A percentile compares a stretch with the other conserved stretches of the same genome.
Evolutionary conservation across 1,140 invertebrate genomes (phyloP).

Genomic region (Pollicipes pollicipes): DNA sequence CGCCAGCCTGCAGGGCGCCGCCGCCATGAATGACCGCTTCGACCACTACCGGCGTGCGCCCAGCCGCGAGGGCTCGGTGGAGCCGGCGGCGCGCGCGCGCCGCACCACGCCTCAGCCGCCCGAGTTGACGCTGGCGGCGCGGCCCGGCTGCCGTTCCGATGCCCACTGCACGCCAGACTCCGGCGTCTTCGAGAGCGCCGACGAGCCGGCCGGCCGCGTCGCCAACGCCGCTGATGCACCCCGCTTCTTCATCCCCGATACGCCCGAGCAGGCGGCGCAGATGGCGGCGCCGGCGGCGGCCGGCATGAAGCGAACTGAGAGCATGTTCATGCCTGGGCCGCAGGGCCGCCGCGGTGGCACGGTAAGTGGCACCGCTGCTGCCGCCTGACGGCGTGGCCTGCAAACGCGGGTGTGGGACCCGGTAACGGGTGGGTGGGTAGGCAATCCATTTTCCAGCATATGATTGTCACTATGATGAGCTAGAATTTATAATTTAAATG

Average conservation of each 20-base stretch:
- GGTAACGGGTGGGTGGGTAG: too few species aligned
- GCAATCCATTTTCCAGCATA: too few species aligned
- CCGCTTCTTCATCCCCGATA: constrained; percentile 10
- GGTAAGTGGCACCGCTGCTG: neutral
- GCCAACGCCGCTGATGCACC: constrained; percentile 13
- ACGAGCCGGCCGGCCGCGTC: constrained; percentile 14
- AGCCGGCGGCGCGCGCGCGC: constrained; percentile 30
- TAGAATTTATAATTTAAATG: too few species aligned
- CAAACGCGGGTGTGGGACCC: too few species aligned
- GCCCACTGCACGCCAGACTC: constrained; percentile 30
- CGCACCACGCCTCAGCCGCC: constrained; percentile 18
- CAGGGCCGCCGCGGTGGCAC: constrained; percentile 19
- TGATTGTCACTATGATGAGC: too few species aligned
- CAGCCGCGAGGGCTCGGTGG: constrained; percentile 68
- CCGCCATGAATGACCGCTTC: constrained; percentile 43
- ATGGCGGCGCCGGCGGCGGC: constrained; percentile 3
- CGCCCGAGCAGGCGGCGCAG: constrained; percentile 14
- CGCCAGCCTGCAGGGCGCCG: constrained; percentile 26
- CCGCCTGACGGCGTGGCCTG: too few species aligned
- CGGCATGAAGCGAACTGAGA: constrained; percentile 25
- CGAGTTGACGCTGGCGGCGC: constrained; percentile 15
- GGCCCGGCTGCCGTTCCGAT: constrained; percentile 16
- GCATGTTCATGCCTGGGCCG: constrained; percentile 21
- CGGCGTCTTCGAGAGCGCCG: constrained; percentile 26
- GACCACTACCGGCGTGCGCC: constrained; percentile 84